These are phyloP conservation scores for Autographa pulchrina DNA, from an alignment of 2,888 invertebrate genomes.

Conservation along the genomic window DNA sequence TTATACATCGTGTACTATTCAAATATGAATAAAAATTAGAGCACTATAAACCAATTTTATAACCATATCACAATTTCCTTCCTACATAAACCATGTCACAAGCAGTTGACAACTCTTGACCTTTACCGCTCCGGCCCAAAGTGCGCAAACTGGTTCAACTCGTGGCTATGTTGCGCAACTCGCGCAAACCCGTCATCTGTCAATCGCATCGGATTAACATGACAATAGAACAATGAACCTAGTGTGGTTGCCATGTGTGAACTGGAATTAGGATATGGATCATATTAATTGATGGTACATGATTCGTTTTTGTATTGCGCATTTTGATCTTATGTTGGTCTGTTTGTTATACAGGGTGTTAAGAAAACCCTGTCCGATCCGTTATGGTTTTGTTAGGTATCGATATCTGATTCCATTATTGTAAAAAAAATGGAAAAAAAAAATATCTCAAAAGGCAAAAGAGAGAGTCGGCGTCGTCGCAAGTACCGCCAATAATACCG, in stretches of 20 bases:
- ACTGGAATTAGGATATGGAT: constrained; percentile 27
- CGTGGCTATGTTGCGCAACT: constrained; percentile 65
- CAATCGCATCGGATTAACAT: constrained; percentile 82
- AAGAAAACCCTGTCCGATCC: too few species aligned
- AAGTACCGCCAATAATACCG: too few species aligned
- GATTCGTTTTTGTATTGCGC: not conserved
- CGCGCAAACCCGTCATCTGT: constrained; percentile 80
- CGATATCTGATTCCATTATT: too few species aligned
- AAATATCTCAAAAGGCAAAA: too few species aligned
- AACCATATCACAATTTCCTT: constrained; percentile 5
- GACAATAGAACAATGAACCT: constrained; percentile 81
- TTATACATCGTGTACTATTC: not conserved
- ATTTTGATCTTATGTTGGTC: too few species aligned
- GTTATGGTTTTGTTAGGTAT: too few species aligned
- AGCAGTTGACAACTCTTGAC: constrained; percentile 60
- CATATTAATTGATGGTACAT: not conserved
- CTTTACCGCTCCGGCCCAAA: constrained; percentile 61
- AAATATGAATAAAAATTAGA: not conserved
- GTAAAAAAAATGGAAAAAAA: too few species aligned
- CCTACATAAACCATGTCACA: constrained; percentile 8
- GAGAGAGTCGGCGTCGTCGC: too few species aligned
- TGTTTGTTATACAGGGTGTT: too few species aligned
- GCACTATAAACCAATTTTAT: not conserved
- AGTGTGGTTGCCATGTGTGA: constrained; percentile 45
- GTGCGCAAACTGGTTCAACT: constrained; percentile 63